phyloP scores from a whole-genome alignment of 2,113 vertebrate species.

The Neolamprologus ventralis region DNA sequence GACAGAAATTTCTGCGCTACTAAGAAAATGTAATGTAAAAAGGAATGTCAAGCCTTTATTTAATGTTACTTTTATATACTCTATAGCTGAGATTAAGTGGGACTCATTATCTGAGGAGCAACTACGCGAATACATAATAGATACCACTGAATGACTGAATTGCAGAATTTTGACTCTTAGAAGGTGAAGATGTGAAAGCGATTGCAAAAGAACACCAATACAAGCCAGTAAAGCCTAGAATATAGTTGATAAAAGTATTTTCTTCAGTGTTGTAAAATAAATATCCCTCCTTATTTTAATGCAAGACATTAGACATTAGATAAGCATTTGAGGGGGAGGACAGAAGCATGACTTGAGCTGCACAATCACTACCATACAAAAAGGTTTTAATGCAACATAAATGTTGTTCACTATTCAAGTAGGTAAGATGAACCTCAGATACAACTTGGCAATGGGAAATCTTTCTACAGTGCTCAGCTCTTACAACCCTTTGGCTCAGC shows the following conservation, averaged over 20 bases:
- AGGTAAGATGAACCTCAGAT: neutral
- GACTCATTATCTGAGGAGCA: conserved; percentile 31
- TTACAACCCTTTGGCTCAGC: neutral
- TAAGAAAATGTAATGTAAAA: conserved; percentile 18
- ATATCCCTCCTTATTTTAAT: neutral
- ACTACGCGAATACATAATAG: conserved; percentile 22
- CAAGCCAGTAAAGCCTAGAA: neutral
- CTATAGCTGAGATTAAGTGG: conserved; percentile 10
- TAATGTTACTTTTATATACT: neutral
- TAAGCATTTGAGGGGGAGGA: neutral
- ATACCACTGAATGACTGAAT: neutral
- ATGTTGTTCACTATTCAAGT: neutral
- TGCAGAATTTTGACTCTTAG: neutral
- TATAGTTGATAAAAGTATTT: neutral
- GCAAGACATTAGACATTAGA: neutral
- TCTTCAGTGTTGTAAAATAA: neutral
- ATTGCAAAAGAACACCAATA: neutral
- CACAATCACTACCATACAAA: neutral
- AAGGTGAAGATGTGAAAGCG: neutral
- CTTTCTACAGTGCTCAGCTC: neutral
- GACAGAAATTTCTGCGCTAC: neutral
- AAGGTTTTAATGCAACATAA: neutral
- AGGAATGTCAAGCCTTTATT: neutral
- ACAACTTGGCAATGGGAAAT: neutral
- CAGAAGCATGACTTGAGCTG: neutral